Evolutionary conservation across 2,888 invertebrate genomes (phyloP).

Genomic region (Emmelina monodactyla): DNA sequence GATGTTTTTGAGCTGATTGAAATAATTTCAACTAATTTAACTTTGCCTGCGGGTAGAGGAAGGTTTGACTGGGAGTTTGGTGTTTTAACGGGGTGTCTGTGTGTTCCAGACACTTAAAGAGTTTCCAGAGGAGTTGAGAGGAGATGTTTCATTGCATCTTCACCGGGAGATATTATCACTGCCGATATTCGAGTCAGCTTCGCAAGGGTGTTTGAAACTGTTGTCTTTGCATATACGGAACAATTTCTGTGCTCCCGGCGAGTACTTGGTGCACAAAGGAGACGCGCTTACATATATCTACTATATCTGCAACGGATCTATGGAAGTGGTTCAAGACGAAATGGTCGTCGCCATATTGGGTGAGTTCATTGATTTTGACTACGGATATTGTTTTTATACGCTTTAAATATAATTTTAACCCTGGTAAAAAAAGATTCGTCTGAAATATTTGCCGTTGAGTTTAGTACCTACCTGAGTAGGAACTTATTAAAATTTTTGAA

Average conservation of each 20-base stretch:
- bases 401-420: too few relatives aligned
- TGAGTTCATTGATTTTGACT: slow-evolving; percentile 66
- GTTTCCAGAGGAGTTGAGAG: slow-evolving; percentile 94
- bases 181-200: slow-evolving; percentile 93
- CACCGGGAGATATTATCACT: slow-evolving; percentile 93
- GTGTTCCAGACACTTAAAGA: slow-evolving; percentile 85
- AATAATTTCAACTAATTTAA: neutral
- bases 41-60: slow-evolving; percentile 2
- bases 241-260: slow-evolving; percentile 96
- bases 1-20: neutral
- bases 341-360: slow-evolving; percentile 98
- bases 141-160: slow-evolving; percentile 95
- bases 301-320: slow-evolving; percentile 95
- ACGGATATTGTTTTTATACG: too few relatives aligned
- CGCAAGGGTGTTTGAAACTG: slow-evolving; percentile 92
- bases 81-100: slow-evolving; percentile 10
- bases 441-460: too few relatives aligned
- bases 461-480: too few relatives aligned
- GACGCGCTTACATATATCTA: slow-evolving; percentile 94
- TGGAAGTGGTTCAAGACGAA: slow-evolving; percentile 95
- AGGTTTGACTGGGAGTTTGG: neutral
- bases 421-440: too few relatives aligned
- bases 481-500: too few relatives aligned
- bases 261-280: slow-evolving; percentile 92
- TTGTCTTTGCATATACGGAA: slow-evolving; percentile 91